A percentile compares a stretch with the other conserved stretches of the same genome.
These are phyloP conservation scores for Lepidochrysops patricia DNA, from an alignment of 2,888 invertebrate species.

Conservation along the genomic window DNA sequence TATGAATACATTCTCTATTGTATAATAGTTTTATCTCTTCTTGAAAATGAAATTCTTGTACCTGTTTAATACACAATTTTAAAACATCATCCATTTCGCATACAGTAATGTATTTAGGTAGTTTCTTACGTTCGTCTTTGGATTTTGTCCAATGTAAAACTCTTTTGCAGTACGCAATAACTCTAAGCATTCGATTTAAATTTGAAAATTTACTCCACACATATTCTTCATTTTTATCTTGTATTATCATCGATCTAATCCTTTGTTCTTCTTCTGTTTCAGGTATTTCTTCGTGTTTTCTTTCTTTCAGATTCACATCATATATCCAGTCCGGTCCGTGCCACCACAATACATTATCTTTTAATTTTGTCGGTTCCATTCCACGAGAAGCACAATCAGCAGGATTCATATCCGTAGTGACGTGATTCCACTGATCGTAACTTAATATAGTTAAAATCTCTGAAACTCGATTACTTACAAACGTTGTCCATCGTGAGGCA, in stretches of 20 bases:
- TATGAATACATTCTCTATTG: neutral
- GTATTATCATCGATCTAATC: neutral
- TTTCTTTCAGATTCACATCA: neutral
- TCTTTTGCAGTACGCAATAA: neutral
- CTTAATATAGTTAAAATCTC: conserved; percentile 23
- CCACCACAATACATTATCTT: conserved; percentile 17
- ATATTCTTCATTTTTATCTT: neutral
- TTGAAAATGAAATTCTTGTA: neutral
- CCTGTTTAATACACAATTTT: conserved; percentile 1
- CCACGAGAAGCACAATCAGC: conserved; percentile 31
- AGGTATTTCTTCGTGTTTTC: neutral
- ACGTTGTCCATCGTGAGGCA: conserved; percentile 17
- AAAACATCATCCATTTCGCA: neutral
- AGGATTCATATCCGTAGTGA: conserved; percentile 24
- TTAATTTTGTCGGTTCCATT: conserved; percentile 9
- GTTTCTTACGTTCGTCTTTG: conserved; percentile 13
- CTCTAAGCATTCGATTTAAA: conserved; percentile 6
- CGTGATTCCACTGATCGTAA: conserved; percentile 24
- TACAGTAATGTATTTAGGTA: neutral
- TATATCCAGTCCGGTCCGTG: conserved; percentile 21
- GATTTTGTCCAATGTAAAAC: neutral
- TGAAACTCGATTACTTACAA: conserved; percentile 17
- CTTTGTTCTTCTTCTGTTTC: neutral
- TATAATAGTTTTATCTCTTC: conserved; percentile 12
- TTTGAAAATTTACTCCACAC: neutral